These are phyloP conservation scores for Pegea sp. DNA, from an alignment of 23 tunicate species.

Conservation along the genomic window DNA sequence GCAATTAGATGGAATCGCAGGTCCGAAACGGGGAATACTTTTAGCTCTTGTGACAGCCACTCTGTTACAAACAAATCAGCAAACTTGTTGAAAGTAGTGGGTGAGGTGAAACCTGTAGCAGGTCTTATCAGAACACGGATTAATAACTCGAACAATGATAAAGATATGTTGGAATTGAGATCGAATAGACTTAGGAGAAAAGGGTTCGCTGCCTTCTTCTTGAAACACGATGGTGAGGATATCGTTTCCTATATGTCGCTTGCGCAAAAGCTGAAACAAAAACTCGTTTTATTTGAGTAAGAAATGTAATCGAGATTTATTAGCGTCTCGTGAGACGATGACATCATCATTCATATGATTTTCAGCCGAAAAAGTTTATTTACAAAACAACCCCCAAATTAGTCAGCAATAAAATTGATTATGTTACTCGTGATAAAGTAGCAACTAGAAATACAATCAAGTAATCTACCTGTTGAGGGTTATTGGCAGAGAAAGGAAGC, in stretches of 20 bases:
- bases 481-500: constrained; percentile 69
- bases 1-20: constrained; percentile 54
- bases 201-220: constrained; percentile 80
- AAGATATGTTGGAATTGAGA: constrained; percentile 93
- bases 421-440: background rate
- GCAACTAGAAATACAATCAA: background rate
- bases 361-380: too few relatives aligned
- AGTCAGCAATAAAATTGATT: too few relatives aligned
- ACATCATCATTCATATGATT: too few relatives aligned
- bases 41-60: constrained; percentile 59
- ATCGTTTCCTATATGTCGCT: constrained; percentile 97
- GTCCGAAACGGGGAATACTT: constrained; percentile 85
- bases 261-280: constrained; percentile 37
- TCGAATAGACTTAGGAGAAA: constrained; percentile 54
- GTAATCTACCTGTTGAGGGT: constrained; percentile 63
- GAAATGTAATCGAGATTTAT: background rate
- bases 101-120: constrained; percentile 54
- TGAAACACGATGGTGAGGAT: constrained; percentile 86
- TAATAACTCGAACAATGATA: constrained; percentile 47
- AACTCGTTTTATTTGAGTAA: background rate
- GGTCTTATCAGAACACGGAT: constrained; percentile 40
- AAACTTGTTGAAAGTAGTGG: too few relatives aligned
- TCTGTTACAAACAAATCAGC: constrained; percentile 10
- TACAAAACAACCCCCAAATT: too few relatives aligned
- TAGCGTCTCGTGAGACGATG: too few relatives aligned